These are phyloP conservation scores for Pheosia gnoma DNA, from an alignment of 2,888 invertebrate species.

Conservation along the genomic window DNA sequence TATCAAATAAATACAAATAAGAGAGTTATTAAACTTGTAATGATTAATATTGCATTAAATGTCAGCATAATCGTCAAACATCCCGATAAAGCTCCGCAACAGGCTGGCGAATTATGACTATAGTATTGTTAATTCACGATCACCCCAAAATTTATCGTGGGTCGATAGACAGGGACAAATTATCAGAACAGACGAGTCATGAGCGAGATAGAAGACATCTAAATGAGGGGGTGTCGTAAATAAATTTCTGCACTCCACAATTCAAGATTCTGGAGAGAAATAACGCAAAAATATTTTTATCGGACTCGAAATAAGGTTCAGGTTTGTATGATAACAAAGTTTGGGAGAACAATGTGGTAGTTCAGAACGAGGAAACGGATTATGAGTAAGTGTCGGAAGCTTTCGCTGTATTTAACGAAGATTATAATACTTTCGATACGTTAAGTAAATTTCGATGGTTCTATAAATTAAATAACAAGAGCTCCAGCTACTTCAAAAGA, in stretches of 20 bases:
- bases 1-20: too few relatives aligned
- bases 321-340: conserved; percentile 34
- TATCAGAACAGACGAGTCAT: conserved; percentile 33
- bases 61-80: conserved; percentile 54
- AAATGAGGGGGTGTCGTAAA: conserved; percentile 77
- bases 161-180: conserved; percentile 53
- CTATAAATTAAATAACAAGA: conserved; percentile 28
- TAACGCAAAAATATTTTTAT: conserved; percentile 35
- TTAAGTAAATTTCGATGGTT: conserved; percentile 32
- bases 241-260: conserved; percentile 66
- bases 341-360: conserved; percentile 60
- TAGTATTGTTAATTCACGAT: conserved; percentile 73
- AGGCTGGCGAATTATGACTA: conserved; percentile 69
- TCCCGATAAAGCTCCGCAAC: conserved; percentile 60
- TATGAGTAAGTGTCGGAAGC: conserved; percentile 64
- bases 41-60: conserved; percentile 40
- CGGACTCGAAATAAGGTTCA: conserved; percentile 29
- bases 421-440: conserved; percentile 51
- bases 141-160: conserved; percentile 71
- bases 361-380: conserved; percentile 66
- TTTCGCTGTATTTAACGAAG: conserved; percentile 66
- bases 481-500: not conserved
- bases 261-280: conserved; percentile 54
- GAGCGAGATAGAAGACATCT: conserved; percentile 60
- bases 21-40: too few relatives aligned